phyloP scores from a whole-genome alignment of 2,888 invertebrate species.

The Bibio marci region DNA sequence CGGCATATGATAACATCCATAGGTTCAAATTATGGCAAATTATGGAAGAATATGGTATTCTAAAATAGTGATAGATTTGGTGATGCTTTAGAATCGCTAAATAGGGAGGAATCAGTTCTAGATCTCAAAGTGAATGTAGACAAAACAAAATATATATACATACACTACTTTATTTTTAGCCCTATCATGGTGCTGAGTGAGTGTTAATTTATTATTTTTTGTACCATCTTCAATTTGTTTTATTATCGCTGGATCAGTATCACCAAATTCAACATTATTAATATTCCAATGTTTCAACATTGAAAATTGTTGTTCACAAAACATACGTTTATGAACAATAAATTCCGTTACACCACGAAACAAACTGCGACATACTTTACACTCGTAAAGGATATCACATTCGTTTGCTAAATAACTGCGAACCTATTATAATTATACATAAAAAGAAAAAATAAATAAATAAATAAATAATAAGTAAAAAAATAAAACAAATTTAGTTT shows the following conservation, averaged over 20 bases:
- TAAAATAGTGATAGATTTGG: no score
- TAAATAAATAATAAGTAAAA: neutral
- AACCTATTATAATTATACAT: slow-evolving; percentile 34
- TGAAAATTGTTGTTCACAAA: slow-evolving; percentile 47
- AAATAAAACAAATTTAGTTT: neutral
- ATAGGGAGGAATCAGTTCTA: no score
- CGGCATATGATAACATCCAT: no score
- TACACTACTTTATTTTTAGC: no score
- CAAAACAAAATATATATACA: no score
- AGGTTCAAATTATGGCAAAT: no score
- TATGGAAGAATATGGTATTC: no score
- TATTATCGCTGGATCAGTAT: slow-evolving; percentile 33
- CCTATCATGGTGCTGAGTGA: no score
- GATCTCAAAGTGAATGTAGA: no score
- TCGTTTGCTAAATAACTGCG: slow-evolving; percentile 58
- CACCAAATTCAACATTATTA: no score
- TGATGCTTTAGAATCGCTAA: no score
- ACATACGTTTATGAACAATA: slow-evolving; percentile 73
- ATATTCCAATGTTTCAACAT: slow-evolving; percentile 31
- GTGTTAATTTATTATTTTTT: no score
- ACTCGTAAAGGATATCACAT: slow-evolving; percentile 80
- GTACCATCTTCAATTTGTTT: slow-evolving; percentile 31
- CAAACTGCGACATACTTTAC: slow-evolving; percentile 69
- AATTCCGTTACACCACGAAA: slow-evolving; percentile 79
- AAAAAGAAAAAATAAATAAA: slow-evolving; percentile 11